phyloP scores from a whole-genome alignment of 2,888 invertebrate genomes.

The Agrypnus murinus region DNA sequence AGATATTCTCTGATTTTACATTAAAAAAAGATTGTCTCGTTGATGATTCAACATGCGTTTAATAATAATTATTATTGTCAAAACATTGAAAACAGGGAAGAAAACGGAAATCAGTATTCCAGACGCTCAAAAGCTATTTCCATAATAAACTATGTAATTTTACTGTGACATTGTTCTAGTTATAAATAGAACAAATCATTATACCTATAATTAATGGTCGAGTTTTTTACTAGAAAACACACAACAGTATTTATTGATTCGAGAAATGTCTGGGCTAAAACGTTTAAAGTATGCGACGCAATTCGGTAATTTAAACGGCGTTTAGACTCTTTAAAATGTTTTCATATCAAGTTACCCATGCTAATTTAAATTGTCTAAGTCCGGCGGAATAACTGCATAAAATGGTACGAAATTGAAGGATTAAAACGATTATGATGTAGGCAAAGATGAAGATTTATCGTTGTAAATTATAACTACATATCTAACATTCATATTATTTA shows the following conservation, averaged over 20 bases:
- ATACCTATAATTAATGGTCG: not conserved
- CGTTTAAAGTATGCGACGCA: too few relatives aligned
- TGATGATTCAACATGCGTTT: too few relatives aligned
- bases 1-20: too few relatives aligned
- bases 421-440: conserved; percentile 23
- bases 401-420: conserved; percentile 22
- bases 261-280: not conserved
- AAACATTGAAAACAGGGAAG: too few relatives aligned
- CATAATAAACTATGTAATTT: not conserved
- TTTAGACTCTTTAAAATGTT: conserved; percentile 11
- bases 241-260: not conserved
- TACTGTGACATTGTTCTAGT: not conserved
- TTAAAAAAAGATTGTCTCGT: too few relatives aligned
- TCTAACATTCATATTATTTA: conserved; percentile 16
- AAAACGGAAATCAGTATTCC: too few relatives aligned
- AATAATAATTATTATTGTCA: too few relatives aligned
- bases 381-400: conserved; percentile 27
- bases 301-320: conserved; percentile 4
- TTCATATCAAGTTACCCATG: conserved; percentile 12
- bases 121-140: not conserved
- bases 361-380: conserved; percentile 27
- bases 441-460: conserved; percentile 28
- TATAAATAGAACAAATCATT: conserved; percentile 12
- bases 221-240: not conserved
- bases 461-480: conserved; percentile 14